Conservation (phyloP, 2,888 invertebrate species). For the Portevinia maculata region DNA sequence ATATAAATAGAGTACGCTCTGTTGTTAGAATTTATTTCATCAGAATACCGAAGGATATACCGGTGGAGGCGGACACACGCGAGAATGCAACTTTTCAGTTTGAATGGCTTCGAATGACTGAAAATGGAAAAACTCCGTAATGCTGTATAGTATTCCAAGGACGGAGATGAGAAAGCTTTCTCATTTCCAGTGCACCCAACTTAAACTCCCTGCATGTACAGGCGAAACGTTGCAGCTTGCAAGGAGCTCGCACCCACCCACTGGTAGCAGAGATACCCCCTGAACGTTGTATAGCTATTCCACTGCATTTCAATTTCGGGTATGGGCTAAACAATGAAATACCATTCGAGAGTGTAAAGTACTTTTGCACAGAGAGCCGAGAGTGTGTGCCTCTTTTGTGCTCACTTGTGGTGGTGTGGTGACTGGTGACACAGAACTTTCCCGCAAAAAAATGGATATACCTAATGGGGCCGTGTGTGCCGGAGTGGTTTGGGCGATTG, state of each 20-base stretch:
- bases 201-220: slow-evolving; percentile 55
- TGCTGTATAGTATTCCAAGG: slow-evolving; percentile 54
- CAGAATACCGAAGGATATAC: slow-evolving; percentile 50
- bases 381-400: slow-evolving; percentile 33
- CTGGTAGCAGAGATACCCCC: not conserved
- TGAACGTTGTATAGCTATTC: not conserved
- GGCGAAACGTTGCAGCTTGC: slow-evolving; percentile 37
- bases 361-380: slow-evolving; percentile 29
- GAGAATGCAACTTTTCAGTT: slow-evolving; percentile 59
- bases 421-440: slow-evolving; percentile 65
- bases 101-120: slow-evolving; percentile 70
- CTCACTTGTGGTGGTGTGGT: no score
- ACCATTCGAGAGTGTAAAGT: slow-evolving; percentile 33
- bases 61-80: slow-evolving; percentile 43
- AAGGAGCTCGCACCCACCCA: slow-evolving; percentile 19
- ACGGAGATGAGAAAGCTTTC: slow-evolving; percentile 56
- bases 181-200: slow-evolving; percentile 66
- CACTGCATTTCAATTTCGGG: slow-evolving; percentile 32
- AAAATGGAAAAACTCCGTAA: slow-evolving; percentile 67
- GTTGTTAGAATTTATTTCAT: slow-evolving; percentile 34
- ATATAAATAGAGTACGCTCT: no score
- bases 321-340: no score
- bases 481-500: slow-evolving; percentile 49
- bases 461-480: not conserved
- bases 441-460: slow-evolving; percentile 36